Conservation (phyloP, 2,888 invertebrate species). For the Acutogordius australiensis region DNA sequence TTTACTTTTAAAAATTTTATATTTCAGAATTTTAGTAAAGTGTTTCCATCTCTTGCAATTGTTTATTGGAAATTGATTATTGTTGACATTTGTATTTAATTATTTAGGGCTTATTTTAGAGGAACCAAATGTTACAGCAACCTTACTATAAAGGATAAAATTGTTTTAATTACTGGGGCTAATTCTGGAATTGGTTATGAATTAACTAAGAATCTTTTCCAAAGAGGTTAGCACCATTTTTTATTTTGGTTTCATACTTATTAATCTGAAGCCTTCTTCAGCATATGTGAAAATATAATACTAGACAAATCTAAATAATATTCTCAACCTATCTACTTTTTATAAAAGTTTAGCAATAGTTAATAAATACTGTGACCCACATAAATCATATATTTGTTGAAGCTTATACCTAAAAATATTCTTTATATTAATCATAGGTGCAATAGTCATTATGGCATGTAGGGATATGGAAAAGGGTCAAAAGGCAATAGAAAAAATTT, state of each 20-base stretch:
- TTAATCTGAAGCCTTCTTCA: too few relatives aligned
- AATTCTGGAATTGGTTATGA: conserved; percentile 9
- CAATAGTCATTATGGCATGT: not conserved
- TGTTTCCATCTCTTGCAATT: too few relatives aligned
- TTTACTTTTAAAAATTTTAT: too few relatives aligned
- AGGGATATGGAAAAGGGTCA: not conserved
- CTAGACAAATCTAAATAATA: too few relatives aligned
- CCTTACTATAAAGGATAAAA: not conserved
- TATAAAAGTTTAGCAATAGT: too few relatives aligned
- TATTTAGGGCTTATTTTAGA: not conserved
- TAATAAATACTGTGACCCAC: too few relatives aligned
- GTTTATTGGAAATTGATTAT: not conserved
- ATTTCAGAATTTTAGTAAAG: not conserved
- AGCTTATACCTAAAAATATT: too few relatives aligned
- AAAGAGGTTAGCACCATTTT: not conserved
- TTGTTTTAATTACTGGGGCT: conserved; percentile 4
- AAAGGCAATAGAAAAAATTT: not conserved
- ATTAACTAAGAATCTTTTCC: not conserved
- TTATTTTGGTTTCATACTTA: too few relatives aligned
- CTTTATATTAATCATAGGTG: not conserved
- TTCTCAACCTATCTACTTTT: too few relatives aligned
- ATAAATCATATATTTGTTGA: too few relatives aligned
- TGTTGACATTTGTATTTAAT: not conserved
- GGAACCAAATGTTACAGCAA: not conserved
- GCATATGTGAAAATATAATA: too few relatives aligned